Evolutionary conservation across 1,140 invertebrate genomes (phyloP).

Genomic region (Formica selysi): DNA sequence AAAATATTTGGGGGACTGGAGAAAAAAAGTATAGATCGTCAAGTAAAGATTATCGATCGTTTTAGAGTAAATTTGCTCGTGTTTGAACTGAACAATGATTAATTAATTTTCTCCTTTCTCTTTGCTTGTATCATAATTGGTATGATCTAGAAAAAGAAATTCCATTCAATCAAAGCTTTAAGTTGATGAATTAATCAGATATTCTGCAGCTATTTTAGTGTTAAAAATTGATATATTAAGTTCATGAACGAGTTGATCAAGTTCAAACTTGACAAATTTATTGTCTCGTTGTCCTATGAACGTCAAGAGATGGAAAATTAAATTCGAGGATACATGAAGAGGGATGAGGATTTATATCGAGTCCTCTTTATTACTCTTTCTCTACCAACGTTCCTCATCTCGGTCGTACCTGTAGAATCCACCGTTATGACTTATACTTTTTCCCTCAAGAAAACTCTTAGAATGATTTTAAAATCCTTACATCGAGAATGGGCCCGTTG

Average conservation of each 20-base stretch:
- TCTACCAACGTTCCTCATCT: neutral
- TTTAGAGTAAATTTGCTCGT: neutral
- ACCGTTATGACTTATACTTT: slow-evolving; percentile 11
- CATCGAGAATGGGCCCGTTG: slow-evolving; percentile 99
- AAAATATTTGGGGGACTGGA: neutral
- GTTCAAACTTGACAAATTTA: no score
- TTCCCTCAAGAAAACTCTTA: neutral
- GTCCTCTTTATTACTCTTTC: slow-evolving; percentile 20
- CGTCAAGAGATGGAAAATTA: neutral
- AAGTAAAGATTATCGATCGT: neutral
- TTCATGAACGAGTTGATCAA: no score
- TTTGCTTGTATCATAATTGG: neutral
- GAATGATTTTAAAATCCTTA: slow-evolving; percentile 86
- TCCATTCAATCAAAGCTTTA: neutral
- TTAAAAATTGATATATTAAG: neutral
- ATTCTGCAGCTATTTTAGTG: neutral
- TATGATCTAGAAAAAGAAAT: neutral
- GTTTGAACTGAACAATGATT: neutral
- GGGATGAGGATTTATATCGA: neutral
- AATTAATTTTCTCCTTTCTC: neutral
- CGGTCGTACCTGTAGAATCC: neutral
- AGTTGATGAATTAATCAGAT: neutral
- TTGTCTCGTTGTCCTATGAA: neutral
- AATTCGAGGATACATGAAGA: neutral
- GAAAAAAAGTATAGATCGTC: slow-evolving; percentile 5